Percentiles rank a stretch among this genome's conserved stretches.
Conservation (phyloP, 2,113 vertebrate genomes). For the Anser cygnoides region DNA sequence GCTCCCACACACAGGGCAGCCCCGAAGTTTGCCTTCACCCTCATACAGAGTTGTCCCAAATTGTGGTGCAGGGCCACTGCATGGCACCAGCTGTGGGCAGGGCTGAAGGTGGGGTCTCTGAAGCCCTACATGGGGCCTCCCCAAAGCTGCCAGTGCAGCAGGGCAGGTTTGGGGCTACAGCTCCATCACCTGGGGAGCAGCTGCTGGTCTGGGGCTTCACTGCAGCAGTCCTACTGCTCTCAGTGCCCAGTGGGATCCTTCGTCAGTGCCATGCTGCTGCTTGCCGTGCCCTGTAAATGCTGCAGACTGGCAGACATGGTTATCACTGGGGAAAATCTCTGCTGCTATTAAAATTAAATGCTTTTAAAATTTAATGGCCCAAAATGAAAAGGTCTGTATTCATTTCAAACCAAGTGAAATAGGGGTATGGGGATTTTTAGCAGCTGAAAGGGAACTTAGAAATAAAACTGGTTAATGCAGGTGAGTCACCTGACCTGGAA, state of each 20-base stretch:
- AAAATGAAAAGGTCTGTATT: not conserved
- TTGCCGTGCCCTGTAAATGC: accelerated
- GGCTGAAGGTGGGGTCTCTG: too few relatives aligned
- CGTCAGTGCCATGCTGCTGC: accelerated
- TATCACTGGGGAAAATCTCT: not conserved
- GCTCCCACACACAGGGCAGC: not conserved
- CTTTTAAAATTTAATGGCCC: not conserved
- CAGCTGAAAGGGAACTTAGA: not conserved
- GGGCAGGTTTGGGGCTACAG: not conserved
- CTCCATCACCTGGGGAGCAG: not conserved
- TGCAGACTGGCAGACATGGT: not conserved
- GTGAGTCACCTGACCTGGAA: accelerated
- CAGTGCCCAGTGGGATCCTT: not conserved
- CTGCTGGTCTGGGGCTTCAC: not conserved
- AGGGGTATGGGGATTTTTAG: not conserved
- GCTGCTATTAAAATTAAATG: not conserved
- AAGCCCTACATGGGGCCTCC: too few relatives aligned
- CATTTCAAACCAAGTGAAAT: not conserved
- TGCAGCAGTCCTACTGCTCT: accelerated
- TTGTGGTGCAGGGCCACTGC: too few relatives aligned
- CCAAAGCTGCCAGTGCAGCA: too few relatives aligned
- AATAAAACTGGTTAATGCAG: not conserved
- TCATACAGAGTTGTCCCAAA: not conserved
- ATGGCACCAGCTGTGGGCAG: too few relatives aligned
- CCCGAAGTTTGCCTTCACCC: not conserved